These are phyloP conservation scores for Sus cebifrons DNA, from an alignment of 2,797 vertebrate genomes.

Conservation along the genomic window DNA sequence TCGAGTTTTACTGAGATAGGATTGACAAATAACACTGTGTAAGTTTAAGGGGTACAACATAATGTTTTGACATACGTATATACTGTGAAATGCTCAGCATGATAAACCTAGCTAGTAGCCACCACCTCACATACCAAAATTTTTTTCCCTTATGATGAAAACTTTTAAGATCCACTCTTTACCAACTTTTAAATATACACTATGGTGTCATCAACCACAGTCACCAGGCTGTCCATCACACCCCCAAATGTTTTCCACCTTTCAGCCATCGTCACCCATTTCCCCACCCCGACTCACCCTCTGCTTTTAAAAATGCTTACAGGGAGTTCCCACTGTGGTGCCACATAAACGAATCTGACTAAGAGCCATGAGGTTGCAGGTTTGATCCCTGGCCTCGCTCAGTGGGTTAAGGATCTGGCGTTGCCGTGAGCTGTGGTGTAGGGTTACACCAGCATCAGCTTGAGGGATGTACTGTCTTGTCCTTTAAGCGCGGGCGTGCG, in stretches of 20 bases:
- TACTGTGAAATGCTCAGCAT: background rate
- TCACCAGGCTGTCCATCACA: background rate
- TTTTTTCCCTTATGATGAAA: background rate
- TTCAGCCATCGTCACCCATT: background rate
- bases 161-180: background rate
- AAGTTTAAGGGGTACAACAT: background rate
- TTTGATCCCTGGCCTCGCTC: no score
- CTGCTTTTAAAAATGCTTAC: slow-evolving; percentile 34
- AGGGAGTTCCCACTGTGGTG: no score
- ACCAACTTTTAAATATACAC: background rate
- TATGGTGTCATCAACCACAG: background rate
- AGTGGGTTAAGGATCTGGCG: no score
- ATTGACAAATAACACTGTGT: background rate
- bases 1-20: slow-evolving; percentile 23
- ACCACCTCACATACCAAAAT: background rate
- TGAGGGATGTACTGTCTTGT: background rate
- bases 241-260: background rate
- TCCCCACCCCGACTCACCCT: background rate
- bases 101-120: background rate
- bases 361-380: no score
- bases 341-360: no score
- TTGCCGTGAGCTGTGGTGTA: no score
- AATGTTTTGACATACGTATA: background rate
- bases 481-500: background rate
- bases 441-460: background rate